Evolutionary conservation across 2,113 vertebrate species (phyloP).

Genomic region (Mesitornis unicolor): DNA sequence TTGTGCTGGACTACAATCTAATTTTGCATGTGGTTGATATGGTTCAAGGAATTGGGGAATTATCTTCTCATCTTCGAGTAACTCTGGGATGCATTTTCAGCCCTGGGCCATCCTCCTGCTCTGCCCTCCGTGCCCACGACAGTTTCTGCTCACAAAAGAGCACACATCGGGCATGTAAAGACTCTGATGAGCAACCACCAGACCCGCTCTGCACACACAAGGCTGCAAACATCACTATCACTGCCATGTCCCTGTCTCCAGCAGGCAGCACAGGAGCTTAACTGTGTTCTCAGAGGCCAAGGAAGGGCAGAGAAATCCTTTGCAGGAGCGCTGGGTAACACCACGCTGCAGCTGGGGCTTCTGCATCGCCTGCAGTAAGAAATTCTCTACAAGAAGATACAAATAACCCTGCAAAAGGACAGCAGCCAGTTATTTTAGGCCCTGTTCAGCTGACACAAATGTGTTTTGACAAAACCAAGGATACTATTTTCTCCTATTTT

Average conservation of each 20-base stretch:
- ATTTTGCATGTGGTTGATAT: neutral
- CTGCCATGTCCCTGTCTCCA: neutral
- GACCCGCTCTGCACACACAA: neutral
- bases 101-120: neutral
- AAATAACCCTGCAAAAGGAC: neutral
- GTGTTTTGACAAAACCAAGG: neutral
- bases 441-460: neutral
- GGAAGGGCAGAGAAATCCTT: neutral
- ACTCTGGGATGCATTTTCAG: neutral
- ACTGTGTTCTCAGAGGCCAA: fast-evolving
- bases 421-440: neutral
- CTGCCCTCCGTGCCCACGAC: neutral
- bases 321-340: fast-evolving
- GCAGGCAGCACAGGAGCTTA: neutral
- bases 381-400: neutral
- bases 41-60: neutral
- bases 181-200: neutral
- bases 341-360: neutral
- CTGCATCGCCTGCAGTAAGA: neutral
- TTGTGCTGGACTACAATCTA: neutral
- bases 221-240: fast-evolving
- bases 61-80: neutral
- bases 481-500: slow-evolving; percentile 15
- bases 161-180: neutral
- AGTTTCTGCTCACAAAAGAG: neutral